A percentile compares a stretch with the other conserved stretches of the same genome.
Conservation (phyloP, 2,797 vertebrate species). For the Aeoliscus strigatus region DNA sequence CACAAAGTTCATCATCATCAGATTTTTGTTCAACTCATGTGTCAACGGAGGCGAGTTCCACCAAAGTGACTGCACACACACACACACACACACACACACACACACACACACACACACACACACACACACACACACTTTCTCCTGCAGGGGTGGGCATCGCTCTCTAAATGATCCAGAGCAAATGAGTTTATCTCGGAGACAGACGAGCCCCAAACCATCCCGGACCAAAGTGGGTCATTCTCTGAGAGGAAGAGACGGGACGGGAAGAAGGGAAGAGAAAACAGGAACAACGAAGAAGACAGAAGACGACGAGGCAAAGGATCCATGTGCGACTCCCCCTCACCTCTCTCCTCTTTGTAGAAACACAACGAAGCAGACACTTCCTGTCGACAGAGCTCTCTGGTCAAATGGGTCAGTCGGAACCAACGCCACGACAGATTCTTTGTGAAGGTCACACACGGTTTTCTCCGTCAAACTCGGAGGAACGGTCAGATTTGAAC, state of each 20-base stretch:
- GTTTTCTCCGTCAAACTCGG: too few species aligned
- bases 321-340: not conserved
- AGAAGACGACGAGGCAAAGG: not conserved
- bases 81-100: too few species aligned
- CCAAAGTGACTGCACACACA: too few species aligned
- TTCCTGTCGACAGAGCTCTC: constrained; percentile 32
- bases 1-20: too few species aligned
- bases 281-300: not conserved
- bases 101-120: too few species aligned
- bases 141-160: constrained; percentile 28
- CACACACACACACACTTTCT: too few species aligned
- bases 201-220: constrained; percentile 47
- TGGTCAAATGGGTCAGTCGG: constrained; percentile 35
- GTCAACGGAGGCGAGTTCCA: too few species aligned
- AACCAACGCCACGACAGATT: too few species aligned
- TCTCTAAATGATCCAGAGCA: constrained; percentile 65
- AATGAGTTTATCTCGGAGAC: constrained; percentile 65
- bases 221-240: constrained; percentile 64
- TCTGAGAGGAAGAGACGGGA: constrained; percentile 1
- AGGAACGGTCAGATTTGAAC: too few species aligned
- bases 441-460: too few species aligned
- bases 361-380: constrained; percentile 38
- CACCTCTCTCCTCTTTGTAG: constrained; percentile 3
- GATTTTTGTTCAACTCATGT: too few species aligned
- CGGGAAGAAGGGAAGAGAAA: not conserved